A percentile compares a stretch with the other conserved stretches of the same genome.
Evolutionary conservation across 1,140 invertebrate species (phyloP).

Genomic region (Anthonomus grandis): DNA sequence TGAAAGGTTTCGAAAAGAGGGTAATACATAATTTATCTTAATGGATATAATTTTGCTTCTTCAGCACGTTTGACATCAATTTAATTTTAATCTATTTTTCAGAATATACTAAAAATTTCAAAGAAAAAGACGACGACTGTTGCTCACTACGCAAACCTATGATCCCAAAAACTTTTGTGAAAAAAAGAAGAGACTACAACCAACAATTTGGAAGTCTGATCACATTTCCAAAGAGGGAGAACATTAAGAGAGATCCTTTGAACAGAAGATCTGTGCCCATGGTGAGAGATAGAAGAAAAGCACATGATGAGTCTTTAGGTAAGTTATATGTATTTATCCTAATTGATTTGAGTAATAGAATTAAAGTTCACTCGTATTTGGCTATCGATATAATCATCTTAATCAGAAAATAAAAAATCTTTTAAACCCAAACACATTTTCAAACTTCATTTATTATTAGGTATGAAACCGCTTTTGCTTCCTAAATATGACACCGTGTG

Average conservation of each 20-base stretch:
- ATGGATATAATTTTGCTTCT: no score
- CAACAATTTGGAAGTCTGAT: slow-evolving; percentile 46
- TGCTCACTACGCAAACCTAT: no score
- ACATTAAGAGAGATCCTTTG: slow-evolving; percentile 34
- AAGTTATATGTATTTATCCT: slow-evolving; percentile 23
- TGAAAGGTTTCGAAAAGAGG: slow-evolving; percentile 48
- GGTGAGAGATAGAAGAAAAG: slow-evolving; percentile 43
- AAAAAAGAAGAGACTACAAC: slow-evolving; percentile 44
- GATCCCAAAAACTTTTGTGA: slow-evolving; percentile 47
- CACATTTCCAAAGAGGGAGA: slow-evolving; percentile 41
- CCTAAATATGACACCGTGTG: no score
- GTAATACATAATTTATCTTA: no score
- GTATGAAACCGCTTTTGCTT: no score
- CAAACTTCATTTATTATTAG: no score
- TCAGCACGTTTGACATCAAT: not conserved
- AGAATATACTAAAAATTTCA: slow-evolving; percentile 44
- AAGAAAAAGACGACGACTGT: slow-evolving; percentile 45
- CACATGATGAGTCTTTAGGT: slow-evolving; percentile 44
- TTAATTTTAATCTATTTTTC: not conserved
- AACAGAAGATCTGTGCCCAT: slow-evolving; percentile 47
- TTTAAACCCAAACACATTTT: no score
- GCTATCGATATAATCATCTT: no score
- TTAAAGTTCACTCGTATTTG: no score
- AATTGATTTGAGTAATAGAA: not conserved
- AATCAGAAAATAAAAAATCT: no score